Base-by-base conservation (phyloP, 2,797 vertebrate species). In the Anomalospiza imberbis region DNA sequence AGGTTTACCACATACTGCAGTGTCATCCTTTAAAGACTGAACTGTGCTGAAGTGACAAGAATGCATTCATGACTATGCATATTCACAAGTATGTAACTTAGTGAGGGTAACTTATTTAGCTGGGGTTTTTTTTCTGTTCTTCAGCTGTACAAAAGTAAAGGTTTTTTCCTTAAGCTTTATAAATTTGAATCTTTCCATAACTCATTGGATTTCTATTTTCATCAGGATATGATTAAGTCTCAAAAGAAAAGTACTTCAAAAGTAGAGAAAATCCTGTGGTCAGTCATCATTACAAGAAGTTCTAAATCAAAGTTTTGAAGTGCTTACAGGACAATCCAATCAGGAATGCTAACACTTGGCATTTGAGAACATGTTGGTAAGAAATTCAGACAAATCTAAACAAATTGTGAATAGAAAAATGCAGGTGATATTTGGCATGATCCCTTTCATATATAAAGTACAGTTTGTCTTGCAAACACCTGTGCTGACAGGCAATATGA, bases 1-100 rank as follows among this genome's bases (percentile, higher is more conserved):
- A 93, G 92, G 29, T 88, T 79, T 91, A 68, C 38, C 85, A 86
- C 50, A 81, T 19, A 36, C 26, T 88, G 21, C 19, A 54, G 31
- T 44, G 31, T 91, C 76, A 88, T 45, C 45, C 57, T 45, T 77
- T 68, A 16, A 44, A 51, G 71, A 38, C 34, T 34, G 54, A 67
- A 8, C 42, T 58, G 24, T 60, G 22, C 13, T 88, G 62, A 72
- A 80, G 14, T 68, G 82, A 32, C 57, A 88, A 20, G n/a, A 70
- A 80, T 13, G 28, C 17, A 88, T 70, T 67, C 65, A 71, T 92
- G 93, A 88, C 67, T 60, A 1, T 67, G 47, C 44, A 57, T 25
- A 13, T 86, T 51, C 31, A 75, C 26, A 93, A 40, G 28, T 31
- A 31, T 7, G 10, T 21, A 61, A 70, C 10, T 85, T 34, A 58